Conservation (phyloP, 2,888 invertebrate species). For the Mesochorus sp. region DNA sequence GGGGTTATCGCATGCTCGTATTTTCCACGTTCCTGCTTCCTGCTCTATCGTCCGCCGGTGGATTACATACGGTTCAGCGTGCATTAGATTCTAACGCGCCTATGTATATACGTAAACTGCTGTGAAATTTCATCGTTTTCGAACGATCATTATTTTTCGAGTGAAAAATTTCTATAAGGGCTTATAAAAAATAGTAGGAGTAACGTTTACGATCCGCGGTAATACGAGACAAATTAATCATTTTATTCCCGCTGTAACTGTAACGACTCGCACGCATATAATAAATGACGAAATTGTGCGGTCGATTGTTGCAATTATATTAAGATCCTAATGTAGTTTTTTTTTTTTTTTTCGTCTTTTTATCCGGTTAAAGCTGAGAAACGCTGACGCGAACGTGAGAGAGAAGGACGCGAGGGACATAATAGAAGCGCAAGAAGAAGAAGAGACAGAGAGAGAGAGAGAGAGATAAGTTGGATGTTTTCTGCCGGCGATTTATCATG, state of each 20-base stretch:
- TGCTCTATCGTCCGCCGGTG: constrained; percentile 71
- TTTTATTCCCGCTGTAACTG: too few species aligned
- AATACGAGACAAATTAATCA: constrained; percentile 37
- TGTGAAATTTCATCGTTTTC: background rate
- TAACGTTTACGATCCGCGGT: too few species aligned
- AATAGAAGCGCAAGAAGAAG: constrained; percentile 1
- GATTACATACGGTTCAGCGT: constrained; percentile 33
- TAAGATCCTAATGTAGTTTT: constrained; percentile 30
- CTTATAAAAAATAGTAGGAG: too few species aligned
- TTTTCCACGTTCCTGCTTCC: constrained; percentile 74
- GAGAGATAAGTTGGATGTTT: constrained; percentile 30
- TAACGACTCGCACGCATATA: constrained; percentile 21
- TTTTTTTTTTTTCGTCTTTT: constrained; percentile 2
- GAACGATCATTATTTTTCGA: background rate
- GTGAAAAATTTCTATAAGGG: too few species aligned
- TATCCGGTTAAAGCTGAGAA: constrained; percentile 22
- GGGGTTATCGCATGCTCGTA: constrained; percentile 75
- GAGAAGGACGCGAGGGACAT: background rate
- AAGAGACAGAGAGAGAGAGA: constrained; percentile 8
- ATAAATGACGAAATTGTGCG: constrained; percentile 55
- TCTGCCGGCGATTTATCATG: constrained; percentile 56
- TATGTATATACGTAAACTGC: background rate
- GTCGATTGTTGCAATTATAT: constrained; percentile 53
- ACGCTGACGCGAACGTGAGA: constrained; percentile 22
- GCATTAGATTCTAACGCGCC: constrained; percentile 22